Base-by-base conservation (phyloP, 2,797 vertebrate species). In the Valencia hispanica region DNA sequence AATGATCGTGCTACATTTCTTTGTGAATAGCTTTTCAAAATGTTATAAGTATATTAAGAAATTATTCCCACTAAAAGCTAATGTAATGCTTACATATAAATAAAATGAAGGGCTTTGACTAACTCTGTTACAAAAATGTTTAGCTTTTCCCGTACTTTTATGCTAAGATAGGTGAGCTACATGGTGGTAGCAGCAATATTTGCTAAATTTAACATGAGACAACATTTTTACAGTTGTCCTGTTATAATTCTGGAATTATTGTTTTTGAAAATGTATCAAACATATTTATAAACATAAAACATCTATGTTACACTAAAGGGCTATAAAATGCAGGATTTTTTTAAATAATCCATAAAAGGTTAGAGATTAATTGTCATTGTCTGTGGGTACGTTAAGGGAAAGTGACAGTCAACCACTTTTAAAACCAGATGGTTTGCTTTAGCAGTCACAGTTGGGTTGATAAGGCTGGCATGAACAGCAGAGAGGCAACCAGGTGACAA, bases 341-440 rank as follows among this genome's bases (percentile, higher is more conserved):
- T 55, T 43, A n/a, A n/a, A 53, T 11, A 12, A 25, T 51, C 34
- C 32, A 25, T 36, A 22, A 65, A 8, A 7, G 10, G 0, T 79
- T 9, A 1, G 43, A 75, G 18, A 11, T 18, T 30, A 41, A 36
- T 9, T 25, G 66, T 2, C 14, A 53, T 18, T 66, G 27, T 77
- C 61, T 61, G 1, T 61, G 5, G 81, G 66, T 48, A 8, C 71
- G 77, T 77, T 63, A 32, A 22, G 61, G 45, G 34, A 63, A 61
- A 65, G 47, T 25, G 53, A 25, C 34, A 70, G 48, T 1, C 0
- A 30, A 41, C 12, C 6, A 25, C 39, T 71, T 73, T 3, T 61
- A 70, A 84, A 73, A 66, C 18, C 82, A 79, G 78, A 77, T 69
- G 74, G 53, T 92, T 94, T 93, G 85, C 63, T 86, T 81, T 84